These are phyloP conservation scores for Panthera leo DNA, from an alignment of 2,113 vertebrate species.

Conservation along the genomic window DNA sequence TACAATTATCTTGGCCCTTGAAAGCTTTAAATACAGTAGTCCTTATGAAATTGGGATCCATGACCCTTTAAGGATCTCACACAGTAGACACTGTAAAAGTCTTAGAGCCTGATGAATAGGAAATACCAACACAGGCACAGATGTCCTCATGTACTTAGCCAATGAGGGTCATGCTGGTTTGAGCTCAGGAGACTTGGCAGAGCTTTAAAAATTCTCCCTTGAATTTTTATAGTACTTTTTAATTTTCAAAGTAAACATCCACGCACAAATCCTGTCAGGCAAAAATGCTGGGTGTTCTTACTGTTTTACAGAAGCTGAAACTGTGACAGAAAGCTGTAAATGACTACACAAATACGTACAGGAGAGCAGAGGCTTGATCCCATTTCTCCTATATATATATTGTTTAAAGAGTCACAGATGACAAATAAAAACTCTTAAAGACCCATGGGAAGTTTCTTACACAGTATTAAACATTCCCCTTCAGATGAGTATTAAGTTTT, in stretches of 20 bases:
- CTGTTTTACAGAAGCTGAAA: conserved; percentile 15
- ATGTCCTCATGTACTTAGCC: background rate
- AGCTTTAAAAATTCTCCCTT: conserved; percentile 40
- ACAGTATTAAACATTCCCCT: conserved; percentile 11
- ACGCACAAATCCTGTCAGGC: background rate
- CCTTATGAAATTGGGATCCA: background rate
- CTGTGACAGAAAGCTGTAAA: background rate
- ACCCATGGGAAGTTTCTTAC: background rate
- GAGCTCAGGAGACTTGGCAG: background rate
- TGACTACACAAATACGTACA: background rate
- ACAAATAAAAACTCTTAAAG: background rate
- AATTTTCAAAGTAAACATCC: conserved; percentile 63
- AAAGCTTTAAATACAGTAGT: background rate
- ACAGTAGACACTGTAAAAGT: background rate
- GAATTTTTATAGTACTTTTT: conserved; percentile 53
- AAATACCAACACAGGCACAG: background rate
- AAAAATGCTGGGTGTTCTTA: background rate
- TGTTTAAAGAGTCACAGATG: background rate
- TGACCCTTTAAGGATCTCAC: background rate
- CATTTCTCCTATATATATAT: background rate
- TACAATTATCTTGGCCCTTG: background rate
- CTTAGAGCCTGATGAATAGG: background rate
- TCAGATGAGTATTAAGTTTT: background rate
- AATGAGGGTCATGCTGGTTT: background rate
- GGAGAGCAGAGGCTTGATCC: background rate